A percentile compares a stretch with the other conserved stretches of the same genome.
phyloP scores from a whole-genome alignment of 2,797 vertebrate species.

The Gobio occitaniae region DNA sequence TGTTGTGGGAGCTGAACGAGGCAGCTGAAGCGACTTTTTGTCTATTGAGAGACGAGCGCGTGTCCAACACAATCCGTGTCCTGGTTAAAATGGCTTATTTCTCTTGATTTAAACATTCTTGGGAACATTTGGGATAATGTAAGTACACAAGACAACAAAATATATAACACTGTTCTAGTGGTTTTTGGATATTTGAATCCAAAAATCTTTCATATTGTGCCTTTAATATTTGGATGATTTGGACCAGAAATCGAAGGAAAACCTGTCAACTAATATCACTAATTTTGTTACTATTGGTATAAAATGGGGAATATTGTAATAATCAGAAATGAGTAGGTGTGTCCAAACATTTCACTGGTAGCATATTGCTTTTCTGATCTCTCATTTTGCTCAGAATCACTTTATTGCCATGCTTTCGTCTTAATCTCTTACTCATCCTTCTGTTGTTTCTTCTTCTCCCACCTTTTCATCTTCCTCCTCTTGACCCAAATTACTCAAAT shows the following conservation, averaged over 20 bases:
- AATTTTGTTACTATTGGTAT: neutral
- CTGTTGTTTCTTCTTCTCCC: neutral
- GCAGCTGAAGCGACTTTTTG: too few species aligned
- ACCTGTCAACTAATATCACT: too few species aligned
- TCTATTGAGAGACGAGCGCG: too few species aligned
- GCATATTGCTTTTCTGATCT: conserved; percentile 7
- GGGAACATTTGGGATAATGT: too few species aligned
- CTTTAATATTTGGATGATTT: neutral
- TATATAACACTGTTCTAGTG: too few species aligned
- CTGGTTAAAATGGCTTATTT: too few species aligned
- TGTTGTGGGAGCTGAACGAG: too few species aligned
- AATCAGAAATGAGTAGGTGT: neutral
- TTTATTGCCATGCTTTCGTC: neutral
- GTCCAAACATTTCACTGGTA: neutral
- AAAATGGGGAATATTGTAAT: neutral
- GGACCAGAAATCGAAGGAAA: neutral
- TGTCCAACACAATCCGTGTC: too few species aligned
- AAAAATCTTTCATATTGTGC: too few species aligned
- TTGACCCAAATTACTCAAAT: conserved; percentile 32
- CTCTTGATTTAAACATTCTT: too few species aligned
- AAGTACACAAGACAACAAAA: too few species aligned
- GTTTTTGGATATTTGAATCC: too few species aligned
- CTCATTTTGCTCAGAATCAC: neutral
- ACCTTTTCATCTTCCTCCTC: conserved; percentile 16
- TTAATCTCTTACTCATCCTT: conserved; percentile 23